phyloP scores from a whole-genome alignment of 37 sponge, comb jelly and placozoan genomes.

The Ianthella basta region DNA sequence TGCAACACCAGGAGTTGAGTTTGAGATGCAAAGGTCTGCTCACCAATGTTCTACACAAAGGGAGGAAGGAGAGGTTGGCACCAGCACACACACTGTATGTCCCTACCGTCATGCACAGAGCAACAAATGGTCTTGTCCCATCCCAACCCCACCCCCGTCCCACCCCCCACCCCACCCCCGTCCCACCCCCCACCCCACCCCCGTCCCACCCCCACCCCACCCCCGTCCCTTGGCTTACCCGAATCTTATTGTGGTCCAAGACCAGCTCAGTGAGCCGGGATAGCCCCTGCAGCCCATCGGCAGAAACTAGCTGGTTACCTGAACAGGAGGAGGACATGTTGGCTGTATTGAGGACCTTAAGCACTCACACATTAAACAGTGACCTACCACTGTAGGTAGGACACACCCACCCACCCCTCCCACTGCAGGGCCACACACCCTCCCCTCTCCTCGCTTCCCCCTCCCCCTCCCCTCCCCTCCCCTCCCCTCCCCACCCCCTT shows the following conservation, averaged over 20 bases:
- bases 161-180: too few relatives aligned
- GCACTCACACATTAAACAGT: too few relatives aligned
- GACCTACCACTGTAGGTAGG: too few relatives aligned
- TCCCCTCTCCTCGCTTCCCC: neutral
- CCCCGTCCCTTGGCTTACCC: constrained; percentile 42
- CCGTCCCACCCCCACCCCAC: too few relatives aligned
- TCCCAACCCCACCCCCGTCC: too few relatives aligned
- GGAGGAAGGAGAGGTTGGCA: neutral
- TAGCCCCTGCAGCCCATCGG: constrained; percentile 83
- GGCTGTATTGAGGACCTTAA: neutral
- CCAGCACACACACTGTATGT: too few relatives aligned
- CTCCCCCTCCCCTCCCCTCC: neutral
- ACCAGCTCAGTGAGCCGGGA: constrained; percentile 83
- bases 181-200: neutral
- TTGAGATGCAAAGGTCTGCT: constrained; percentile 64
- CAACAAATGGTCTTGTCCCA: too few relatives aligned
- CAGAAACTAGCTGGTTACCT: constrained; percentile 86
- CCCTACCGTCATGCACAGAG: neutral
- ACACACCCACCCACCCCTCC: constrained; percentile 7
- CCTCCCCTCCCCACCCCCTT: neutral
- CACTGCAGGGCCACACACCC: too few relatives aligned
- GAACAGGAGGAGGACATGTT: constrained; percentile 2
- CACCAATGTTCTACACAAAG: constrained; percentile 49
- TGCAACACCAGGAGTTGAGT: constrained; percentile 72
- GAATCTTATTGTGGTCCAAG: constrained; percentile 93